Base-by-base conservation (phyloP, 2,888 invertebrate species). In the Micropterix aruncella region DNA sequence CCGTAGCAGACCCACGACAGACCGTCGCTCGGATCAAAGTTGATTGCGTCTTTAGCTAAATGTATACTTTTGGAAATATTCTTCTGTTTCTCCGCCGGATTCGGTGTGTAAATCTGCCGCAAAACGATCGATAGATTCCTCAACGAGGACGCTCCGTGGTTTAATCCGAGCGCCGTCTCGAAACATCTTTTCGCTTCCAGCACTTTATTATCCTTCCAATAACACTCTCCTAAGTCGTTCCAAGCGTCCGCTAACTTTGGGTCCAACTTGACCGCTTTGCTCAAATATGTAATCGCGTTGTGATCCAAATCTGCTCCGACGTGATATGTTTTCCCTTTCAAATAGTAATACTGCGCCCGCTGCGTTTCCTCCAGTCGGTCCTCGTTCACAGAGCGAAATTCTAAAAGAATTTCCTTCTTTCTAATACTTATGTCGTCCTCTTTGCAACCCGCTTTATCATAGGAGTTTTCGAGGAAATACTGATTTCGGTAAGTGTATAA, bases 191-290 rank as follows among this genome's bases (percentile, higher is more conserved):
- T 82, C 0, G 92, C 88, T 54, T 84, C 83, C 50, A 76, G 73
- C 3, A 87, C 66, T 56, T 91, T 85, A 56, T 82, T 77, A 56
- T 84, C 85, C 62, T 91, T 91, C 83, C 88, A 90, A 59, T 86
- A 88, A 56, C 84, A 85, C 60, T 90, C 89, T 1, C 92, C 92
- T 1, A 93, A 69, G 59, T 90, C 84, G 57, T 90, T 90, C 91
- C 91, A 92, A 0, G 89, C 89, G 44, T 83, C 82, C 0, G 84
- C 76, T 44, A 84, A 62, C 52, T 79, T 81, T 1, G 89, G 88
- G 56, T 89, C 83, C 37, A 91, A 65, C 60, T 92, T 92, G 0
- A 91, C 83, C 2, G 91, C 82, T 60, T 85, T 87, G 41, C 86
- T 83, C 40, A 92, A 67, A 42, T 78, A 72, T 54, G 83, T 83